Percentiles rank a stretch among this genome's conserved stretches.
Conservation (phyloP, 2,888 invertebrate species). For the Galerucella calmariensis region DNA sequence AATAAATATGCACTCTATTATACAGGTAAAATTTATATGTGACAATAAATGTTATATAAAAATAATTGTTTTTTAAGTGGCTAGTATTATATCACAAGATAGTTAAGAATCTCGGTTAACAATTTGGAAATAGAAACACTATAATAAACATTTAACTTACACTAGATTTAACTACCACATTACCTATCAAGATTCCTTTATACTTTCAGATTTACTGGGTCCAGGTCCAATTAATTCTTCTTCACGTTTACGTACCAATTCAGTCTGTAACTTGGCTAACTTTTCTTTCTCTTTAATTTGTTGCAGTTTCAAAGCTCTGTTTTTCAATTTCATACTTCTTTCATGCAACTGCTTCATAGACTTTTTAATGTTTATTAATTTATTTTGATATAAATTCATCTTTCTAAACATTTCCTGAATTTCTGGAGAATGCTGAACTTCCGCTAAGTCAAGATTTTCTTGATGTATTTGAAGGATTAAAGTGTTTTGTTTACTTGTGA, state of each 20-base stretch:
- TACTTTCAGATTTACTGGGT: constrained; percentile 24
- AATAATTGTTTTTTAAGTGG: too few relatives aligned
- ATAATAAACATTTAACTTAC: neutral
- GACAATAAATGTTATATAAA: too few relatives aligned
- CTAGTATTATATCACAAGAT: too few relatives aligned
- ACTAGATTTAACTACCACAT: neutral
- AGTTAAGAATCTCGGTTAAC: too few relatives aligned
- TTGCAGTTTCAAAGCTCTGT: constrained; percentile 43
- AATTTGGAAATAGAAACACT: too few relatives aligned
- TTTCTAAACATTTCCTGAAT: constrained; percentile 48
- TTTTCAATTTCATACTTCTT: constrained; percentile 48
- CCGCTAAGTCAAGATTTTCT: constrained; percentile 48
- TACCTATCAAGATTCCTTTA: neutral
- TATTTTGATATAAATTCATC: constrained; percentile 47
- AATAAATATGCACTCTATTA: too few relatives aligned
- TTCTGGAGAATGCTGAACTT: constrained; percentile 47
- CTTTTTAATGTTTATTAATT: constrained; percentile 47
- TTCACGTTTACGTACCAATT: constrained; percentile 37
- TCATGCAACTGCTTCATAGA: constrained; percentile 49
- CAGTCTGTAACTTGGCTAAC: constrained; percentile 32
- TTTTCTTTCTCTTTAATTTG: constrained; percentile 43
- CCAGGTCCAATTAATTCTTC: constrained; percentile 37
- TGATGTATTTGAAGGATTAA: constrained; percentile 45
- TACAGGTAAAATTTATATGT: too few relatives aligned
- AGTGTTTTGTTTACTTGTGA: constrained; percentile 45